phyloP scores from a whole-genome alignment of 1,140 invertebrate genomes.

The Ips nitidus region DNA sequence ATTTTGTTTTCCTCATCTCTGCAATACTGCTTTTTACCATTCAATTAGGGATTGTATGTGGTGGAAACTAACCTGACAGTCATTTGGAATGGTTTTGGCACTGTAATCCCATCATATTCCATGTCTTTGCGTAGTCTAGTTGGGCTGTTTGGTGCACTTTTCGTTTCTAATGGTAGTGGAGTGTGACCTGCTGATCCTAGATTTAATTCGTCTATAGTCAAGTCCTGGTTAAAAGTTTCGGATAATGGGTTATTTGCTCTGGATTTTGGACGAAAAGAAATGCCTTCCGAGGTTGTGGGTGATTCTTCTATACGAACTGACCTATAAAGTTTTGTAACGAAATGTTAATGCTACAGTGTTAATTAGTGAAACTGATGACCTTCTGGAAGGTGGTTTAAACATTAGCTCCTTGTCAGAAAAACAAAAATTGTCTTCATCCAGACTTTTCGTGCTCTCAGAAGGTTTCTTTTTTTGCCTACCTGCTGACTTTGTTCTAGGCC shows the following conservation, averaged over 20 bases:
- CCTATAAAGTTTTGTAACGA: constrained; percentile 24
- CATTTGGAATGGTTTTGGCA: constrained; percentile 68
- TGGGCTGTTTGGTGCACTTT: constrained; percentile 61
- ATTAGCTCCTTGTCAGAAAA: constrained; percentile 43
- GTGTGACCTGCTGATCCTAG: constrained; percentile 37
- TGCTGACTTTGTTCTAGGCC: constrained; percentile 22
- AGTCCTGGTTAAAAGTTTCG: constrained; percentile 34
- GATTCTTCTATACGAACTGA: constrained; percentile 50
- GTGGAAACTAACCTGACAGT: constrained; percentile 58
- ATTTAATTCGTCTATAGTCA: constrained; percentile 44
- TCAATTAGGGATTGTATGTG: not conserved
- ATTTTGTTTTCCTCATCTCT: constrained; percentile 67
- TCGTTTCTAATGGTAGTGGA: constrained; percentile 39
- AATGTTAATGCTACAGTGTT: not conserved
- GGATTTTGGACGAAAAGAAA: constrained; percentile 37
- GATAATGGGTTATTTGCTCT: constrained; percentile 15
- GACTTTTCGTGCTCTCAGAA: constrained; percentile 38
- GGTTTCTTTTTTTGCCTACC: constrained; percentile 37
- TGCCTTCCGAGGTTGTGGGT: constrained; percentile 38
- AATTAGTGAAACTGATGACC: constrained; percentile 1
- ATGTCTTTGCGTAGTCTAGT: constrained; percentile 45
- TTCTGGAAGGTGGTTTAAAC: constrained; percentile 47
- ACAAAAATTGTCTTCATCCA: constrained; percentile 42
- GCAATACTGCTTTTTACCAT: constrained; percentile 35
- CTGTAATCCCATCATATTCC: constrained; percentile 55